A percentile compares a stretch with the other conserved stretches of the same genome.
Conservation (phyloP, 2,888 invertebrate species). For the Lochmaea capreae region DNA sequence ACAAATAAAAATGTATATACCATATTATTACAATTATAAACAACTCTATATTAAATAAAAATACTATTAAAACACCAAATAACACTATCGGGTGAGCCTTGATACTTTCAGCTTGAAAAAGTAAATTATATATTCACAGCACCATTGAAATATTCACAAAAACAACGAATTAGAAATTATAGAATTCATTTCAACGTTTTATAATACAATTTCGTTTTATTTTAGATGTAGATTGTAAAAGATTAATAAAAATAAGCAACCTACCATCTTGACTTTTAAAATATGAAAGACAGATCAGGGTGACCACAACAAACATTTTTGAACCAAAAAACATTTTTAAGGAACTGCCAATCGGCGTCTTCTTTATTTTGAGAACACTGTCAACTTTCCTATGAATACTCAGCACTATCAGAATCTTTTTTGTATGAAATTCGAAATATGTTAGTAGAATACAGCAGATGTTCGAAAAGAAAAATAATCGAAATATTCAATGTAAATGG, state of each 20-base stretch:
- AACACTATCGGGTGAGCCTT: not conserved
- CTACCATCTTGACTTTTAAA: conserved; percentile 38
- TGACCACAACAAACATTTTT: conserved; percentile 25
- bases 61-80: not conserved
- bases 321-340: not conserved
- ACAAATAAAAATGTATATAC: not conserved
- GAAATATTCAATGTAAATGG: no score
- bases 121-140: not conserved
- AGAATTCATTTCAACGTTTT: conserved; percentile 5
- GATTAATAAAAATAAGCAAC: conserved; percentile 29
- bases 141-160: conserved; percentile 16
- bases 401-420: not conserved
- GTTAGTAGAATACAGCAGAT: no score
- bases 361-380: not conserved
- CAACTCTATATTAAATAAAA: not conserved
- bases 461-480: no score
- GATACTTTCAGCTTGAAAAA: not conserved
- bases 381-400: not conserved
- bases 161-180: not conserved
- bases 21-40: not conserved
- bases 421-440: no score
- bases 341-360: not conserved
- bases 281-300: conserved; percentile 32
- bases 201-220: conserved; percentile 1
- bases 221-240: conserved; percentile 18